These are phyloP conservation scores for Gallinago paraguaiae DNA, from an alignment of 2,113 vertebrate species.

Conservation along the genomic window DNA sequence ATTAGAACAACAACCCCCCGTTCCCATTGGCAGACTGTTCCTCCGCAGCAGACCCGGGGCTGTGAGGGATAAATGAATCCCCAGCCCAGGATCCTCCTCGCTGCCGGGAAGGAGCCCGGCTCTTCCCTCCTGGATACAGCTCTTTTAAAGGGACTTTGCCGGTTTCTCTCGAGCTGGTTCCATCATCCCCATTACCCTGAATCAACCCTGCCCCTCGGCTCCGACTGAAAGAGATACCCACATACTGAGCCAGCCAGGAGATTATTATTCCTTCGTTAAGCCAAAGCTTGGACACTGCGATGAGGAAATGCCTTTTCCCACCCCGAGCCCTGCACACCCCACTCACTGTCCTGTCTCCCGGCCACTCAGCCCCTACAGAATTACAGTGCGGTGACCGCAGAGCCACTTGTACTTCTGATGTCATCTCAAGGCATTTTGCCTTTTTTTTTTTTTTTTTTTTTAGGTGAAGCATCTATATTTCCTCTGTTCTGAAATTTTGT, in stretches of 20 bases:
- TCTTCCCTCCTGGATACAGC: neutral
- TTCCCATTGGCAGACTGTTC: neutral
- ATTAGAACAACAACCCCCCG: neutral
- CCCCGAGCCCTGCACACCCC: neutral
- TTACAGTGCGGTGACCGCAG: neutral
- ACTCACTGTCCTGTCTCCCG: neutral
- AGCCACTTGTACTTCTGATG: neutral
- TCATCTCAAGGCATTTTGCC: neutral
- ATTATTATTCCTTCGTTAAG: neutral
- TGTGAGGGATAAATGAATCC: neutral
- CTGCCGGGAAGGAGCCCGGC: neutral
- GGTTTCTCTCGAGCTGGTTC: neutral
- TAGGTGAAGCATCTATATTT: neutral
- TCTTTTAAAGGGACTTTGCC: neutral
- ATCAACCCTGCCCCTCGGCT: neutral
- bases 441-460: neutral
- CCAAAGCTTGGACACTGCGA: neutral
- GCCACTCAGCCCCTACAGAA: neutral
- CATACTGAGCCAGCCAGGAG: neutral
- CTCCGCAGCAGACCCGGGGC: neutral
- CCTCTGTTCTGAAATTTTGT: slow-evolving; percentile 30
- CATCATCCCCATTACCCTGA: neutral
- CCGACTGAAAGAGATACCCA: neutral
- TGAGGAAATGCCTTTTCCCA: neutral
- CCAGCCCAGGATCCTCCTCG: neutral